A percentile compares a stretch with the other conserved stretches of the same genome.
phyloP scores from a whole-genome alignment of 2,888 invertebrate species.

The Zhengitettix transpicula region DNA sequence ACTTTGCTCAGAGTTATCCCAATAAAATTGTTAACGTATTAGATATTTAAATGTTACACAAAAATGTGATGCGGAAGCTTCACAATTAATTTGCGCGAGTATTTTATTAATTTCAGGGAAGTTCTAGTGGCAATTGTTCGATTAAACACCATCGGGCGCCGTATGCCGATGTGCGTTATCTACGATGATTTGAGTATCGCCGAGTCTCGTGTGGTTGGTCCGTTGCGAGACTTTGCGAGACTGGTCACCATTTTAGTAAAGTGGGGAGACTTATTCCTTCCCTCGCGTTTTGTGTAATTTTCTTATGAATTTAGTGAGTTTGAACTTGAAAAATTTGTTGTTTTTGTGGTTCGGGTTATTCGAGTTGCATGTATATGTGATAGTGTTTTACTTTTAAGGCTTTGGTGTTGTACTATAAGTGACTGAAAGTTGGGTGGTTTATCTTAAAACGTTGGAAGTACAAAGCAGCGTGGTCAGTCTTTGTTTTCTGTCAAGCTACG shows the following conservation, averaged over 20 bases:
- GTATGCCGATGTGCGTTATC: no score
- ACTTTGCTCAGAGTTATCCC: no score
- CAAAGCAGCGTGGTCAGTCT: conserved; percentile 16
- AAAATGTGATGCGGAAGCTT: no score
- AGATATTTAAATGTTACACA: no score
- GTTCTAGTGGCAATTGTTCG: no score
- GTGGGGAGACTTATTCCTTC: conserved; percentile 14
- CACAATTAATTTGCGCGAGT: no score
- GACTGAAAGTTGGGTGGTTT: conserved; percentile 9
- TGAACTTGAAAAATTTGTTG: conserved; percentile 6
- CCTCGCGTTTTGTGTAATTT: conserved; percentile 14
- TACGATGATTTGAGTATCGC: conserved; percentile 7
- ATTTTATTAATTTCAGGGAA: no score
- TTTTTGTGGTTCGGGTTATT: conserved; percentile 6
- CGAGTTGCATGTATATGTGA: conserved; percentile 9
- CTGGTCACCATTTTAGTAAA: conserved; percentile 15
- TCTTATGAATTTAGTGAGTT: conserved; percentile 12
- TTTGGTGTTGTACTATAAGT: conserved; percentile 8
- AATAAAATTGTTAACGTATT: no score
- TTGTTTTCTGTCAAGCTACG: conserved; percentile 15
- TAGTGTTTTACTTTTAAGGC: conserved; percentile 10
- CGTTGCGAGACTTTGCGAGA: conserved; percentile 13
- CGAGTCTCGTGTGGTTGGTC: conserved; percentile 14
- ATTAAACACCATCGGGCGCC: no score
- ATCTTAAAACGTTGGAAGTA: conserved; percentile 12